These are phyloP conservation scores for Procambarus virginalis DNA, from an alignment of 1,140 invertebrate genomes.

Conservation along the genomic window DNA sequence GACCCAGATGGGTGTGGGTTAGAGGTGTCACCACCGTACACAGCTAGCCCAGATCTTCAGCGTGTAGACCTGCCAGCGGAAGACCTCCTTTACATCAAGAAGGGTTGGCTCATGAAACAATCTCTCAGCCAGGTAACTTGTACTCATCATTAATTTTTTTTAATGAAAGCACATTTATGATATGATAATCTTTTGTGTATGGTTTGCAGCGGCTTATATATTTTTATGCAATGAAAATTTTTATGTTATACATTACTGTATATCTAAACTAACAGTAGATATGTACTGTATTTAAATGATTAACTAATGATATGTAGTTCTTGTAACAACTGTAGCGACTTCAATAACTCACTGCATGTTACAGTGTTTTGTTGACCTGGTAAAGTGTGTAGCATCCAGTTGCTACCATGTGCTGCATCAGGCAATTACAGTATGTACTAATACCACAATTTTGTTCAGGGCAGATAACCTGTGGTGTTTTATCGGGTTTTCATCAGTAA, in stretches of 20 bases:
- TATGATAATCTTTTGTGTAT: neutral
- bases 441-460: neutral
- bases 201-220: neutral
- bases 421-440: neutral
- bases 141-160: neutral
- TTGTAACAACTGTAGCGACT: neutral
- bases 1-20: constrained; percentile 88
- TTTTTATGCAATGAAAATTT: neutral
- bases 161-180: neutral
- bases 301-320: neutral
- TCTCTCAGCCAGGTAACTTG: constrained; percentile 78
- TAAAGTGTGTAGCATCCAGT: neutral
- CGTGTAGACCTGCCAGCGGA: constrained; percentile 84
- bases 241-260: no score
- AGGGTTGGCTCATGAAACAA: constrained; percentile 93
- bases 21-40: constrained; percentile 77
- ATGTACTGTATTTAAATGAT: no score
- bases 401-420: neutral
- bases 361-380: neutral
- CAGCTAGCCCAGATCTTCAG: constrained; percentile 78
- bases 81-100: constrained; percentile 89
- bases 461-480: no score
- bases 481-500: no score
- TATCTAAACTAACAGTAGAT: no score
- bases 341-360: neutral